A percentile compares a stretch with the other conserved stretches of the same genome.
Conservation (phyloP, 2,113 vertebrate species). For the Xiphophorus couchianus region DNA sequence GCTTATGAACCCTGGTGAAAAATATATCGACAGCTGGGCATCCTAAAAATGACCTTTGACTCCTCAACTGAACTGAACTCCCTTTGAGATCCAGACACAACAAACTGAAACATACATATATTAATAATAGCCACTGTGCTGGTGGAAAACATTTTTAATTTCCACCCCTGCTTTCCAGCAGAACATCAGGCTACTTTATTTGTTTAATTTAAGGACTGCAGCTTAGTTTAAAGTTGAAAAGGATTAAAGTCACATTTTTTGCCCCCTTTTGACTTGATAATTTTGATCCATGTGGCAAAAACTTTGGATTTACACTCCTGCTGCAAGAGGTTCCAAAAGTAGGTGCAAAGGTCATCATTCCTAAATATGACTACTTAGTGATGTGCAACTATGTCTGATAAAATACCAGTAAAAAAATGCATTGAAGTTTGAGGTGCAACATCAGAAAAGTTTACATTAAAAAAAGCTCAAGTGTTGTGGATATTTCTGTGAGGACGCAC, state of each 20-base stretch:
- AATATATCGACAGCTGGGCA: neutral
- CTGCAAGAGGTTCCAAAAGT: too few species aligned
- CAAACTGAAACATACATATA: conserved; percentile 7
- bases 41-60: conserved; percentile 35
- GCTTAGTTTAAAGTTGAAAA: too few species aligned
- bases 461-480: neutral
- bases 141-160: too few species aligned
- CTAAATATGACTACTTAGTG: neutral
- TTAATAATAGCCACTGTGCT: conserved; percentile 5
- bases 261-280: too few species aligned
- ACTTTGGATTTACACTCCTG: too few species aligned
- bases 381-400: neutral
- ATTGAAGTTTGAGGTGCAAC: neutral
- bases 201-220: too few species aligned
- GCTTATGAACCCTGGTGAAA: neutral
- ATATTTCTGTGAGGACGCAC: neutral
- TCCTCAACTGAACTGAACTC: neutral
- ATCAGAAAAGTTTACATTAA: neutral
- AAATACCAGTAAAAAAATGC: neutral
- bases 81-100: conserved; percentile 16
- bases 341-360: too few species aligned
- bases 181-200: too few species aligned
- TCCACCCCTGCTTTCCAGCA: too few species aligned
- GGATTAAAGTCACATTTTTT: too few species aligned
- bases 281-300: too few species aligned